Conservation (phyloP, 1,140 invertebrate species). For the Apis cerana region DNA sequence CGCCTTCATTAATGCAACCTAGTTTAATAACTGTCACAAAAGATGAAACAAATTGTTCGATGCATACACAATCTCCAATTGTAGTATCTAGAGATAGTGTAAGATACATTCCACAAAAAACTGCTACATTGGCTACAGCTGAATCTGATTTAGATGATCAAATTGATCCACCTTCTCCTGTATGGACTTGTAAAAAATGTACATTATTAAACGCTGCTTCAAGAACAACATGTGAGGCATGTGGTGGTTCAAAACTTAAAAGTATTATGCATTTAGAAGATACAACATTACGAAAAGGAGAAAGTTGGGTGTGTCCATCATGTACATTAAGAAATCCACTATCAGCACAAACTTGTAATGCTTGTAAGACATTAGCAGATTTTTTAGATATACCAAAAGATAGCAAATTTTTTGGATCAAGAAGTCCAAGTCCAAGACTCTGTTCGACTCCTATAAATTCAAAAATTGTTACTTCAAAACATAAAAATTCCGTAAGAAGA, state of each 20-base stretch:
- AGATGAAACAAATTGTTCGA: conserved; percentile 75
- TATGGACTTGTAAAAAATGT: conserved; percentile 94
- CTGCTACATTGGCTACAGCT: conserved; percentile 77
- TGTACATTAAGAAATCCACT: conserved; percentile 93
- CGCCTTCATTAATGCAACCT: conserved; percentile 85
- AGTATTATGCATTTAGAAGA: conserved; percentile 85
- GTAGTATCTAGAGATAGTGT: conserved; percentile 79
- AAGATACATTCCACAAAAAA: conserved; percentile 80
- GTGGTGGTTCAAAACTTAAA: conserved; percentile 89
- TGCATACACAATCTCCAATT: conserved; percentile 73
- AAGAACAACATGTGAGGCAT: conserved; percentile 89
- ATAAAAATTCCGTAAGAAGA: conserved; percentile 77
- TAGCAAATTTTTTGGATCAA: conserved; percentile 66
- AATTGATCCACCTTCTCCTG: conserved; percentile 76
- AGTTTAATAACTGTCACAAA: conserved; percentile 87
- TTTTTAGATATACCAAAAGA: conserved; percentile 74
- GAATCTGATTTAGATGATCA: conserved; percentile 77
- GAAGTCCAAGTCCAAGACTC: conserved; percentile 77
- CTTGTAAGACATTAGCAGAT: conserved; percentile 86
- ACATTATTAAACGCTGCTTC: conserved; percentile 89
- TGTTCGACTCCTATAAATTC: conserved; percentile 67
- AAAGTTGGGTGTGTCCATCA: conserved; percentile 89
- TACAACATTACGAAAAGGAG: conserved; percentile 86
- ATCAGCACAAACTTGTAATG: conserved; percentile 87
- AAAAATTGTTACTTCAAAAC: conserved; percentile 75